Base-by-base conservation (phyloP, 2,797 vertebrate species). In the Fringilla coelebs region DNA sequence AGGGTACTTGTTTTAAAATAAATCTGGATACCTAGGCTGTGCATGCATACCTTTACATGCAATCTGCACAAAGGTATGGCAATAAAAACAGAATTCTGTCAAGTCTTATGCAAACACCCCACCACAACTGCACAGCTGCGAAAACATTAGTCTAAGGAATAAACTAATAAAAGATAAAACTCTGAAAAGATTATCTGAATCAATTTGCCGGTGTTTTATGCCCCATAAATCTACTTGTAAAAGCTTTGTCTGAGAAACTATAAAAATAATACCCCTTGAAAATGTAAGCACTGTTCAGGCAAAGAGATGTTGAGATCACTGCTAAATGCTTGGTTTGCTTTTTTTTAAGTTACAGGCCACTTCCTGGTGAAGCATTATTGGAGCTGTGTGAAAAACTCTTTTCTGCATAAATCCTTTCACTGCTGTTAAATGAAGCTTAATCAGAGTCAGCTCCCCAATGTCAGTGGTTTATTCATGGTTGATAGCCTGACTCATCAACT, bases 111-210 rank as follows among this genome's bases (percentile, higher is more conserved):
- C 70, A 92, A 96, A 89, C 93, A 88, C 49, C 43, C 32, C 26
- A 61, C 49, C 73, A 82, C 11, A 60, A 89, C 2, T 83, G 74
- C 78, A 83, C 85, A 95, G 92, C 92, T 94, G 93, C 91, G 93
- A 94, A 94, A 94, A 96, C 76, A 91, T 93, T 71, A 92, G 66
- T 61, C 52, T 68, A 90, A 86, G 70, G 80, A 95, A 95, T 86
- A 95, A 94, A 79, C 40, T 22, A 81, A 36, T 46, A 86, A 71
- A 94, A 91, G 62, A 51, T 81, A 93, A 72, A 89, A 81, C 55
- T 60, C 38, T 54, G 61, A 71, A 93, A 89, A 88, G 76, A 90
- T 84, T 84, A 90, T 82, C 49, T 77, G 55, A 83, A 85, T 88
- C 34, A 83, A 75, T 85, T 54, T 94, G 13, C 40, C 12, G 19